phyloP scores from a whole-genome alignment of 2,888 invertebrate species.

The Drosophila kanekoi region DNA sequence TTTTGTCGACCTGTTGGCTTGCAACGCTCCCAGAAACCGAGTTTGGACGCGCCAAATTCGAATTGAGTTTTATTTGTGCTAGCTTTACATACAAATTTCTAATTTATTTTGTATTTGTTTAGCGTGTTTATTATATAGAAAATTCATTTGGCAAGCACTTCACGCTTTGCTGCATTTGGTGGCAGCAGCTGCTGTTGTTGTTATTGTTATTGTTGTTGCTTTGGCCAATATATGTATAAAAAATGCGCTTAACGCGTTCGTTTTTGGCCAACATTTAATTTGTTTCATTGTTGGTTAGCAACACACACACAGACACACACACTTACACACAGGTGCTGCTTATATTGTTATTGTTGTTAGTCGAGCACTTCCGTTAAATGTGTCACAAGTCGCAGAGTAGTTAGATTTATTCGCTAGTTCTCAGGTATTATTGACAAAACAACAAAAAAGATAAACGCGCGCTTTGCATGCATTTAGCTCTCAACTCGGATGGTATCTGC shows the following conservation, averaged over 20 bases:
- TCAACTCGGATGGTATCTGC: slow-evolving; percentile 56
- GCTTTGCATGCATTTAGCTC: slow-evolving; percentile 54
- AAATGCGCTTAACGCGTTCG: no score
- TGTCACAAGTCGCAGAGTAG: slow-evolving; percentile 46
- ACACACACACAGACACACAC: slow-evolving; percentile 42
- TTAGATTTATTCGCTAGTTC: slow-evolving; percentile 25
- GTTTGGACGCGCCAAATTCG: slow-evolving; percentile 42
- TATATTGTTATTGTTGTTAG: slow-evolving; percentile 18
- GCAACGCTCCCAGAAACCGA: slow-evolving; percentile 30
- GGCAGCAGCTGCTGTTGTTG: slow-evolving; percentile 46
- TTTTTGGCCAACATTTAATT: slow-evolving; percentile 53
- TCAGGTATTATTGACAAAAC: slow-evolving; percentile 76
- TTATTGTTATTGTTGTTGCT: no score
- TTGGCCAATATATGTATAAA: no score
- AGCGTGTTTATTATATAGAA: slow-evolving; percentile 54
- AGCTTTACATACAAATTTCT: slow-evolving; percentile 44
- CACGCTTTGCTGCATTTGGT: slow-evolving; percentile 79
- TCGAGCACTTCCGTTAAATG: slow-evolving; percentile 72
- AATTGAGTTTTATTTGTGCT: slow-evolving; percentile 17
- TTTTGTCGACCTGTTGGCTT: slow-evolving; percentile 25
- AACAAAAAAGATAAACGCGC: slow-evolving; percentile 60
- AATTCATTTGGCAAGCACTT: slow-evolving; percentile 79
- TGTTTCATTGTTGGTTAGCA: slow-evolving; percentile 55
- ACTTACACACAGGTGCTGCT: slow-evolving; percentile 31
- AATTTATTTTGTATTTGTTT: slow-evolving; percentile 30